Conservation (phyloP, 2,113 vertebrate species). For the Oreocharis arfaki region DNA sequence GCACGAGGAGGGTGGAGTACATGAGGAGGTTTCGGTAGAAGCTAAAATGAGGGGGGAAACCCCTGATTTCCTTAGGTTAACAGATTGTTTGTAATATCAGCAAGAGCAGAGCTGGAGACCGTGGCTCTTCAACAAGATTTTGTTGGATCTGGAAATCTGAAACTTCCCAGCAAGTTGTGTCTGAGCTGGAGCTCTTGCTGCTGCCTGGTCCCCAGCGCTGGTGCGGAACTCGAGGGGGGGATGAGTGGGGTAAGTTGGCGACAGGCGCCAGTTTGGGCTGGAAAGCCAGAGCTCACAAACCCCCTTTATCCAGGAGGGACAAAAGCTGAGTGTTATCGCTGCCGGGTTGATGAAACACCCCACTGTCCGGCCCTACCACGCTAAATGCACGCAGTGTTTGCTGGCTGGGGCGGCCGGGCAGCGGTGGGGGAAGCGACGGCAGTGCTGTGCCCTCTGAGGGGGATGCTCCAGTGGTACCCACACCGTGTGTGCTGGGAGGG, state of each 20-base stretch:
- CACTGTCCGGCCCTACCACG: constrained; percentile 51
- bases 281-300: constrained; percentile 69
- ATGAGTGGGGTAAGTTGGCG: constrained; percentile 30
- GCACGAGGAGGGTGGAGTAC: neutral
- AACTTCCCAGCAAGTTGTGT: constrained; percentile 44
- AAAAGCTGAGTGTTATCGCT: constrained; percentile 67
- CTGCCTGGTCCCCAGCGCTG: neutral
- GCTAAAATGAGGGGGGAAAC: neutral
- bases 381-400: constrained; percentile 70
- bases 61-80: neutral
- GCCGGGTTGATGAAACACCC: constrained; percentile 65
- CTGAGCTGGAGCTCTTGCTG: neutral
- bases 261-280: constrained; percentile 75
- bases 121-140: neutral
- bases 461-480: neutral
- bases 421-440: neutral
- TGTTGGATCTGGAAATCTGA: constrained; percentile 13
- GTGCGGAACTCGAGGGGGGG: constrained; percentile 5
- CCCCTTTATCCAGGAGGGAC: constrained; percentile 72
- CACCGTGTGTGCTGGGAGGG: neutral
- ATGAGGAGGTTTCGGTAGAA: accelerated
- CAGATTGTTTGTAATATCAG: neutral
- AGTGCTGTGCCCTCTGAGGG: accelerated
- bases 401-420: neutral
- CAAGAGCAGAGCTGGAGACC: neutral